Conservation (phyloP, 2,797 vertebrate genomes). For the Sebastes glaucus region DNA sequence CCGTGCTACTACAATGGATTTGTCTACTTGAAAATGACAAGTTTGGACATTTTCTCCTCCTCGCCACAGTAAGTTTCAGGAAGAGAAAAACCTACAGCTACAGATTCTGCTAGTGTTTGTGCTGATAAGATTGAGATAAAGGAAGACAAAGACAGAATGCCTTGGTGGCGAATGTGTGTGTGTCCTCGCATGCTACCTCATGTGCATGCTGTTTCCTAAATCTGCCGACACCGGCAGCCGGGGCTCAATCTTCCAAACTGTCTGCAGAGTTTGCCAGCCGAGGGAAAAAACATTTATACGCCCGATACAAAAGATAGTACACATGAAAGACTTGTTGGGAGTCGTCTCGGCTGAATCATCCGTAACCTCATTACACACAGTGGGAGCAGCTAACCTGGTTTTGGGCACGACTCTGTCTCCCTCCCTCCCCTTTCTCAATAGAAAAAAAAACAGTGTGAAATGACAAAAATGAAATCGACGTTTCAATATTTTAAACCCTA, state of each 20-base stretch:
- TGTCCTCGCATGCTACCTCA: background rate
- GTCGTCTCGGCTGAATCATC: constrained; percentile 55
- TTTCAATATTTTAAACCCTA: constrained; percentile 38
- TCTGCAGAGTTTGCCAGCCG: constrained; percentile 36
- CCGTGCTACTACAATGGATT: background rate
- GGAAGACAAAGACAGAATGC: constrained; percentile 23
- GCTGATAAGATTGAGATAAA: constrained; percentile 16
- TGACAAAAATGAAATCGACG: constrained; percentile 49
- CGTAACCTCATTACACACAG: constrained; percentile 54
- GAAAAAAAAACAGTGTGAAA: constrained; percentile 27
- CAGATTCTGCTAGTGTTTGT: background rate
- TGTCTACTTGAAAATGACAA: background rate
- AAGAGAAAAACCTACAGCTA: background rate
- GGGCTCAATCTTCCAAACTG: constrained; percentile 62
- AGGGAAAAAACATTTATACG: constrained; percentile 48
- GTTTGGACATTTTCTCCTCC: background rate
- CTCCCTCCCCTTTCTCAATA: background rate
- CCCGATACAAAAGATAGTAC: constrained; percentile 56
- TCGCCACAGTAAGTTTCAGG: background rate
- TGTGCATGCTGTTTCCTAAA: constrained; percentile 41
- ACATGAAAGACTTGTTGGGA: constrained; percentile 67
- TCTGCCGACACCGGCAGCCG: constrained; percentile 32
- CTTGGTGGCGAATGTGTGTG: constrained; percentile 5
- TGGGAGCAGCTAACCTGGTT: constrained; percentile 52
- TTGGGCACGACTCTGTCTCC: constrained; percentile 27